phyloP scores from a whole-genome alignment of 2,113 vertebrate species.

The Serinus canaria region DNA sequence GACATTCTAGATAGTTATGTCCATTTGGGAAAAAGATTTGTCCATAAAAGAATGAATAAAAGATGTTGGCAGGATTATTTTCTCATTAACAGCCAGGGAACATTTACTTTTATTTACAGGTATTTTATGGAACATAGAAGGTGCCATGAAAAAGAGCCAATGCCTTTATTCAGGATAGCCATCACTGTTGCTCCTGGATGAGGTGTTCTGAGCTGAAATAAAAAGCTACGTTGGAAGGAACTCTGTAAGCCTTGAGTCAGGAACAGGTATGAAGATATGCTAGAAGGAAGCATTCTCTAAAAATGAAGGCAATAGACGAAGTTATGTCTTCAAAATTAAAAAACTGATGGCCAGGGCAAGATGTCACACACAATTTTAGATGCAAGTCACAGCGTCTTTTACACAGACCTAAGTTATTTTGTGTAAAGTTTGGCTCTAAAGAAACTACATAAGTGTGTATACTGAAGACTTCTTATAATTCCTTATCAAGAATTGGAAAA shows the following conservation, averaged over 20 bases:
- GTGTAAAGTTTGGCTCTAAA: neutral
- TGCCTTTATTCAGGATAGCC: rapidly evolving
- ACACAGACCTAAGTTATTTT: neutral
- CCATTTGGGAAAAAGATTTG: too few species aligned
- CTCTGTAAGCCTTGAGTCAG: neutral
- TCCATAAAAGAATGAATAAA: neutral
- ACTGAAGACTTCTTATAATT: neutral
- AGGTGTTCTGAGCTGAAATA: neutral
- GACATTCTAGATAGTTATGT: too few species aligned
- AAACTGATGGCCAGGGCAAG: neutral
- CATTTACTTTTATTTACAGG: neutral
- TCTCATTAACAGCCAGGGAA: neutral
- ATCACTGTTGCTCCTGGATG: neutral
- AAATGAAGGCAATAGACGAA: neutral
- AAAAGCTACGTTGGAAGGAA: neutral
- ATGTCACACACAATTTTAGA: neutral
- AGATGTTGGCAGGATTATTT: neutral
- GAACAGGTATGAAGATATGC: neutral
- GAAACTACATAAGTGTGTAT: neutral
- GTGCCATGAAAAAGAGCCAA: neutral
- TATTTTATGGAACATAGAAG: neutral
- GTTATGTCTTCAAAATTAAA: neutral
- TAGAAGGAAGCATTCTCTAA: neutral
- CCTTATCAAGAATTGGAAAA: neutral
- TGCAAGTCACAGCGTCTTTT: neutral